phyloP scores from a whole-genome alignment of 2,888 invertebrate species.

The Papilio demoleus region DNA sequence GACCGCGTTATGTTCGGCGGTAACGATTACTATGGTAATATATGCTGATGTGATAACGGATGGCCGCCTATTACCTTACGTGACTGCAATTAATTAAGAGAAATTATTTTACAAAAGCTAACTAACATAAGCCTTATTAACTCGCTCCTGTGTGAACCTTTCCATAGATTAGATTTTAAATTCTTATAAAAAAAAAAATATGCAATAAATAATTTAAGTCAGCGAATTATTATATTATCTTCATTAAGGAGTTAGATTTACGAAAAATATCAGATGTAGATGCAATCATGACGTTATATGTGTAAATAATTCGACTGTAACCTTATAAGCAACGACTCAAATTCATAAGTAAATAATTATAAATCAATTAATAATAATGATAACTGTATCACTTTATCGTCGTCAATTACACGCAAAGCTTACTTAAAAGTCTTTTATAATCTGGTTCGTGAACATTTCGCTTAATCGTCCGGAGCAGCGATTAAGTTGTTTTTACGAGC shows the following conservation, averaged over 20 bases:
- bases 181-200: background rate
- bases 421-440: conserved; percentile 44
- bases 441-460: conserved; percentile 55
- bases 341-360: background rate
- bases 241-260: too few relatives aligned
- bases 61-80: conserved; percentile 39
- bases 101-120: conserved; percentile 36
- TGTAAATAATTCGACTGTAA: too few relatives aligned
- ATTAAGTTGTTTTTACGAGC: conserved; percentile 62
- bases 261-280: too few relatives aligned
- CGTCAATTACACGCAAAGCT: conserved; percentile 31
- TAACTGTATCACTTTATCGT: conserved; percentile 34
- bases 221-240: too few relatives aligned
- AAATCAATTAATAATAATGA: conserved; percentile 17
- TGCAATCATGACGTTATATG: too few relatives aligned
- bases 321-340: too few relatives aligned
- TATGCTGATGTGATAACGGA: conserved; percentile 42
- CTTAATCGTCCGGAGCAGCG: conserved; percentile 53
- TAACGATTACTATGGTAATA: conserved; percentile 44
- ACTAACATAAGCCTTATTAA: conserved; percentile 18
- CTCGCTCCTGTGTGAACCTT: conserved; percentile 27
- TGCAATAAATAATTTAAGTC: too few relatives aligned
- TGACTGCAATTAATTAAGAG: conserved; percentile 40
- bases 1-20: conserved; percentile 37
- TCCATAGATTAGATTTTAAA: background rate